Evolutionary conservation across 2,888 invertebrate genomes (phyloP), one percentile per base, ranked within the genome.

Genomic region (Machimus atricapillus): DNA sequence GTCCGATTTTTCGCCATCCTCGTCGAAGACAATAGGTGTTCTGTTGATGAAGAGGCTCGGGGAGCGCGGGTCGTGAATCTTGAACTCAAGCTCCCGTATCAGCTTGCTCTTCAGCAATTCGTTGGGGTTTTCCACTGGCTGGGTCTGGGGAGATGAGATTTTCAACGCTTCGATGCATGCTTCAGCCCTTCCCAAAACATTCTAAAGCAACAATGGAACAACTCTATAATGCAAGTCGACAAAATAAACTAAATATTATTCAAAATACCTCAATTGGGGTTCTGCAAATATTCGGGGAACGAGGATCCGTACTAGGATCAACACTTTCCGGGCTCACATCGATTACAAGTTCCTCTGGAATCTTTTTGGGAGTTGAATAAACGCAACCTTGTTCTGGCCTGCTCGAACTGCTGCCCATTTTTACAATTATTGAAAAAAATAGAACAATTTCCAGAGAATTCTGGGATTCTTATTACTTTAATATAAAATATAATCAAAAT

Each of bases 21-120:
- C 87, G 37, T 87, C 83, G 23, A 88, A 88, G 19, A 86, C 79
- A 27, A 89, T 87, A 7, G 89, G 89, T 0, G 89, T 89, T 4
- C 89, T 87, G 78, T 87, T 74, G 4, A 89, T 87, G 34, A 87
- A 87, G 1, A 66, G 43, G 31, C 86, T 89, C 9, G 89, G 89
- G 12, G 89, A 89, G 4, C 89, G 87, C 7, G 89, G 89, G 87
- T 89, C 89, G 12, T 86, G 16, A n/a, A 88, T 31, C 66, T 88
- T 87, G 16, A 37, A 40, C 23, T 66, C 34, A 0, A 88, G 37
- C 8, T 78, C 58, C 12, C 82, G 76, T 1, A 87, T 2, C 7
- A 88, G 19, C 76, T 87, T 87, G 9, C 52, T 46, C 9, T 58
- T 73, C 6, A 87, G 19, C 3, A 85, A 12, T n/a, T 23, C 37